phyloP scores from a whole-genome alignment of 2,888 invertebrate species.

The Ophioninae sp. region DNA sequence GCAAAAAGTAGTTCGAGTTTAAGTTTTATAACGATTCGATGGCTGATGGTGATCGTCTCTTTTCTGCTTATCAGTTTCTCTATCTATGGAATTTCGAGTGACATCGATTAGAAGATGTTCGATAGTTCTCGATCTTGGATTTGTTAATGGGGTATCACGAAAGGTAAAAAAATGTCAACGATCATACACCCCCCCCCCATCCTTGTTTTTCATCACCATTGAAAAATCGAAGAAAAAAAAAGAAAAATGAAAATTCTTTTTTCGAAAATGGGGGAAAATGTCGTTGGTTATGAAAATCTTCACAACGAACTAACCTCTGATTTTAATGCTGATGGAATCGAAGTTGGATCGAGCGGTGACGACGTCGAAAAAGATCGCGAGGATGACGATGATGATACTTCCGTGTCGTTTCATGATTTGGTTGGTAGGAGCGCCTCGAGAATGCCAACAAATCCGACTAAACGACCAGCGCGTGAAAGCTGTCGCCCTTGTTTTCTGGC shows the following conservation, averaged over 20 bases:
- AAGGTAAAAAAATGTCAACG: neutral
- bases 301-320: slow-evolving; percentile 48
- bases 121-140: neutral
- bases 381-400: slow-evolving; percentile 23
- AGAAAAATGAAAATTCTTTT: neutral
- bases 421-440: neutral
- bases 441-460: neutral
- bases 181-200: no score
- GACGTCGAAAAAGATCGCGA: slow-evolving; percentile 32
- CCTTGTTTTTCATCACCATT: no score
- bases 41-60: neutral
- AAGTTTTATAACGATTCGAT: neutral
- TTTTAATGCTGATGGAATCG: slow-evolving; percentile 39
- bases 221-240: neutral
- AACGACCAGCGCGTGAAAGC: neutral
- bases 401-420: slow-evolving; percentile 20
- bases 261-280: no score
- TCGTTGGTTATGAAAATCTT: neutral
- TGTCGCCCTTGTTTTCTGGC: neutral
- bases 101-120: neutral
- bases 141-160: neutral
- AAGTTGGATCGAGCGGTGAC: slow-evolving; percentile 1
- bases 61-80: neutral
- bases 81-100: neutral
- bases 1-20: neutral